Evolutionary conservation across 1,140 invertebrate genomes (phyloP).

Genomic region (Campoletis sonorensis): DNA sequence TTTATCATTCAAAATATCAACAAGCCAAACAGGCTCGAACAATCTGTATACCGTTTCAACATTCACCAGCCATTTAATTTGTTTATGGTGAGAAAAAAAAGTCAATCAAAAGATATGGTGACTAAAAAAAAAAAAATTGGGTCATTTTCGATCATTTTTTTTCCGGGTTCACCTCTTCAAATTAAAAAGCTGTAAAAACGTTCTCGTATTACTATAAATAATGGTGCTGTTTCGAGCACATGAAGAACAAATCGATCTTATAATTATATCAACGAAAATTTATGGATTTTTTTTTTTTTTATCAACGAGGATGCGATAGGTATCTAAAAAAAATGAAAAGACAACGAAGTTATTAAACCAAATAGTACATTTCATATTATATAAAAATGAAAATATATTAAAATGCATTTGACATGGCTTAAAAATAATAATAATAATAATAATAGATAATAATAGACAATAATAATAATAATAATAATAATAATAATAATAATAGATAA

Average conservation of each 20-base stretch:
- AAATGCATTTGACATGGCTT: conserved; percentile 76
- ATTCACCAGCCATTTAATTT: too few species aligned
- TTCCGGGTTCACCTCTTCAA: too few species aligned
- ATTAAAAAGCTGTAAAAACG: too few species aligned
- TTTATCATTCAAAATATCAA: background rate
- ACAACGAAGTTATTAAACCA: conserved; percentile 76
- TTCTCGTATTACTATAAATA: background rate
- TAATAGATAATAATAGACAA: too few species aligned
- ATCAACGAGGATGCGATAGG: conserved; percentile 69
- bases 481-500: conserved; percentile 70
- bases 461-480: too few species aligned
- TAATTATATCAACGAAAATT: conserved; percentile 24
- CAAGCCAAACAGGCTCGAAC: background rate
- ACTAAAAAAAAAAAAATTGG: too few species aligned
- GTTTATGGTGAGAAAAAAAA: too few species aligned
- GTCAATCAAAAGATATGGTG: too few species aligned
- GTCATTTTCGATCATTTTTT: too few species aligned
- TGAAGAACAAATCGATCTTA: background rate
- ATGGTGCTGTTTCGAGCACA: background rate
- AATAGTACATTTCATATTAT: conserved; percentile 77
- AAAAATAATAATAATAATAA: conserved; percentile 68
- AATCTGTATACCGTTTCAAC: too few species aligned
- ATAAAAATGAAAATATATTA: conserved; percentile 78
- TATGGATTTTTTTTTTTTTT: conserved; percentile 22
- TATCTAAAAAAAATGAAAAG: conserved; percentile 68